Evolutionary conservation across 1,140 invertebrate genomes (phyloP).

Genomic region (Leptopilina boulardi): DNA sequence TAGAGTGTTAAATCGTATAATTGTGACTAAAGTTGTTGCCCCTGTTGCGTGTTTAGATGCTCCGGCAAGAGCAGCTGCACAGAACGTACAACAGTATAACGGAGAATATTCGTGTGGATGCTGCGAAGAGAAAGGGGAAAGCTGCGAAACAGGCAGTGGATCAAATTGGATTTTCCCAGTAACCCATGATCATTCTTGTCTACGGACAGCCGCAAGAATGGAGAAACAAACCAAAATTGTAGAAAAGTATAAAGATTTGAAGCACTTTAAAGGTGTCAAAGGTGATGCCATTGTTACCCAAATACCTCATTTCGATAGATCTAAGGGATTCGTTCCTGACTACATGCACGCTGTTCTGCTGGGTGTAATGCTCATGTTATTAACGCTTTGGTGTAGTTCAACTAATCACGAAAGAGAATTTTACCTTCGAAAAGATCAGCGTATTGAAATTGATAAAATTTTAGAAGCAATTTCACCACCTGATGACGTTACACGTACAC

Average conservation of each 20-base stretch:
- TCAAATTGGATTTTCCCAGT: background rate
- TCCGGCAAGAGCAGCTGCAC: background rate
- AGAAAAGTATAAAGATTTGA: background rate
- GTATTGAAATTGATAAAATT: slow-evolving; percentile 29
- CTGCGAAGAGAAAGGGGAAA: background rate
- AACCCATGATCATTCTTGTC: background rate
- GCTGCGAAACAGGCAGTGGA: background rate
- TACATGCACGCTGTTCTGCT: slow-evolving; percentile 38
- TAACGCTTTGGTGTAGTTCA: background rate
- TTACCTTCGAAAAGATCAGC: background rate
- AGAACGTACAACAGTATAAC: slow-evolving; percentile 35
- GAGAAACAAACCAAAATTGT: background rate
- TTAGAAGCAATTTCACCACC: background rate
- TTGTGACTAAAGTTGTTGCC: background rate
- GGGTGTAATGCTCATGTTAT: slow-evolving; percentile 1
- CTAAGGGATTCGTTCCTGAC: slow-evolving; percentile 34
- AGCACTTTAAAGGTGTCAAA: background rate
- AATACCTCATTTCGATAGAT: slow-evolving; percentile 1
- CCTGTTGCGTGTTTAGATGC: slow-evolving; percentile 29
- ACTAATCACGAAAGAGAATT: background rate
- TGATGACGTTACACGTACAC: background rate
- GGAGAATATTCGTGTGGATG: background rate
- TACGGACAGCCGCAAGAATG: slow-evolving; percentile 12
- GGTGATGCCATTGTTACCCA: background rate
- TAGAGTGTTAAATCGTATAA: too few relatives aligned